These are phyloP conservation scores for Labeo rohita DNA, from an alignment of 2,113 vertebrate species.

Conservation along the genomic window DNA sequence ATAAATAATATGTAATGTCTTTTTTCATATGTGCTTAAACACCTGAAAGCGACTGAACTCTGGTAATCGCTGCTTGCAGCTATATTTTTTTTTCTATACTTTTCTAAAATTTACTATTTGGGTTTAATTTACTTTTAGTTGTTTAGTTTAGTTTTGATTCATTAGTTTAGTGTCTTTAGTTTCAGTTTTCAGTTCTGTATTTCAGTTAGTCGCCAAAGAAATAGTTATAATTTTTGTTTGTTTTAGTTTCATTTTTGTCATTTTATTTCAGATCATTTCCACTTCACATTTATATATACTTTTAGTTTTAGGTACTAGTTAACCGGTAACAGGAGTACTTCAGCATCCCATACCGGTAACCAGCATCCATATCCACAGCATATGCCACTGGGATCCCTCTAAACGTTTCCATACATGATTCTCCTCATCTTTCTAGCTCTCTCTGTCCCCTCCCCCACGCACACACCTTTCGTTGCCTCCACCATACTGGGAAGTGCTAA, in stretches of 20 bases:
- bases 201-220: neutral
- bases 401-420: conserved; percentile 51
- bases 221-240: neutral
- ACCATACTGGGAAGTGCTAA: conserved; percentile 62
- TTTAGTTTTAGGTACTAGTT: neutral
- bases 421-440: conserved; percentile 52
- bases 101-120: neutral
- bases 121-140: neutral
- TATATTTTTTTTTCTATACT: no score
- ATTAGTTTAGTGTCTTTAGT: neutral
- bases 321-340: neutral
- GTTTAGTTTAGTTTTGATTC: neutral
- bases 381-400: conserved; percentile 1
- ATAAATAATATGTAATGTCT: no score
- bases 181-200: neutral
- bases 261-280: neutral
- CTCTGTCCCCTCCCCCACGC: conserved; percentile 46
- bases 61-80: no score
- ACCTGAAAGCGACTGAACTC: no score
- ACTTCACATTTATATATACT: neutral
- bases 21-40: no score
- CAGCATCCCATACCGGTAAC: neutral
- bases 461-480: conserved; percentile 30
- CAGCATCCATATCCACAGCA: neutral
- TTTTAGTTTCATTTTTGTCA: neutral